Percentiles rank a stretch among this genome's conserved stretches.
phyloP scores from a whole-genome alignment of 1,140 invertebrate species.

The Tetranychus cinnabarinus region DNA sequence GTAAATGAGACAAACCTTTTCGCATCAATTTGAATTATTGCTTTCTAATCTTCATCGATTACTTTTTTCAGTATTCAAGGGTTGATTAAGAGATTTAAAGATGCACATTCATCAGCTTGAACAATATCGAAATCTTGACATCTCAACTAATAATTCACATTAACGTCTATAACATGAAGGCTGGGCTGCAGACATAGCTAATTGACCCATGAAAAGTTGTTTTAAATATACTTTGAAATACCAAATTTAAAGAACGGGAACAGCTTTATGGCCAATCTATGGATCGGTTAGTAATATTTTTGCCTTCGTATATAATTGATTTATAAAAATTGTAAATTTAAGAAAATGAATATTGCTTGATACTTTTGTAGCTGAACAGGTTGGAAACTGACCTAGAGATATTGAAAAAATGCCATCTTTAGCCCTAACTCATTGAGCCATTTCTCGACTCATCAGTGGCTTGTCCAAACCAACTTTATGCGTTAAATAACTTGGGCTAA shows the following conservation, averaged over 20 bases:
- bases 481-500: conserved; percentile 44
- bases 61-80: no score
- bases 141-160: conserved; percentile 18
- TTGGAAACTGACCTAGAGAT: conserved; percentile 46
- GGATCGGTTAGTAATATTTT: conserved; percentile 25
- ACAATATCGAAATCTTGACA: no score
- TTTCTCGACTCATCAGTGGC: conserved; percentile 58
- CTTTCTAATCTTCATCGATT: no score
- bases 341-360: neutral
- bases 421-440: conserved; percentile 32
- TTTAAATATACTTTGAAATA: conserved; percentile 37
- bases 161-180: conserved; percentile 83
- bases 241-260: conserved; percentile 42
- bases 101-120: no score
- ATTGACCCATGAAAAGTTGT: conserved; percentile 50
- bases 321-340: neutral
- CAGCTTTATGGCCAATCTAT: conserved; percentile 35
- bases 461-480: conserved; percentile 52
- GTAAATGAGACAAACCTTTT: no score
- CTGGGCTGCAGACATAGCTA: conserved; percentile 79
- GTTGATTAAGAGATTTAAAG: no score
- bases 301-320: neutral
- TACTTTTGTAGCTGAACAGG: conserved; percentile 23
- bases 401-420: conserved; percentile 55
- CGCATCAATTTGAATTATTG: no score